Conservation (phyloP, 1,140 invertebrate species). For the Scylla paramamosain region DNA sequence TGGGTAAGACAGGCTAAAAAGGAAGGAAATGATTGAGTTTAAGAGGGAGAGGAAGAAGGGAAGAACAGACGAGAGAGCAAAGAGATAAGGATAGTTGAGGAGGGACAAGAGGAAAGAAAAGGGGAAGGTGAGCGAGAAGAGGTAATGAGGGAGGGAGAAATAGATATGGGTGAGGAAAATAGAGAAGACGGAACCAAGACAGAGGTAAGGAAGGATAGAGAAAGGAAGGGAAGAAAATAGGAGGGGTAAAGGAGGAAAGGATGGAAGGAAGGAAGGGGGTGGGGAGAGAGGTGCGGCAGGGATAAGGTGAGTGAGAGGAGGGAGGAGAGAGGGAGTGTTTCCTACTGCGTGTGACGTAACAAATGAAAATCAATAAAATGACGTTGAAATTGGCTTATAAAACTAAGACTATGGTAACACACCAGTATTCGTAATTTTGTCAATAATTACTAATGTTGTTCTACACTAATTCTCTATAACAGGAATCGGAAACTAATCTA, state of each 20-base stretch:
- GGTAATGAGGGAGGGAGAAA: background rate
- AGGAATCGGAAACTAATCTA: too few species aligned
- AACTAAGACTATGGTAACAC: background rate
- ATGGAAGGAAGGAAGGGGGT: background rate
- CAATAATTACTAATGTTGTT: too few species aligned
- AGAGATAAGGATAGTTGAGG: background rate
- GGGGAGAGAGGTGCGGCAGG: background rate
- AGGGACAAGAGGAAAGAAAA: background rate
- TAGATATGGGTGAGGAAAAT: background rate
- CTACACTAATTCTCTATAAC: too few species aligned
- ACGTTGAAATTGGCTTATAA: background rate
- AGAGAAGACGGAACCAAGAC: too few species aligned
- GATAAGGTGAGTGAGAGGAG: background rate
- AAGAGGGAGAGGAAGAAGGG: too few species aligned
- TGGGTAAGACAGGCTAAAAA: too few species aligned
- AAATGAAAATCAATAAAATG: background rate
- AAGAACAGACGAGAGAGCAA: too few species aligned
- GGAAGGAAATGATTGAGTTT: too few species aligned
- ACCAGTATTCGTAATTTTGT: too few species aligned
- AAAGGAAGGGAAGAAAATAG: too few species aligned
- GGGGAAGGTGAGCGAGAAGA: background rate
- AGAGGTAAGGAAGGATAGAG: too few species aligned
- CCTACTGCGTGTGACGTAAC: too few species aligned
- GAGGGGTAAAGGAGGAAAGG: background rate
- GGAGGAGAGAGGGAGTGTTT: conserved; percentile 1